Base-by-base conservation (phyloP, 2,888 invertebrate species). In the Rhagonycha fulva region DNA sequence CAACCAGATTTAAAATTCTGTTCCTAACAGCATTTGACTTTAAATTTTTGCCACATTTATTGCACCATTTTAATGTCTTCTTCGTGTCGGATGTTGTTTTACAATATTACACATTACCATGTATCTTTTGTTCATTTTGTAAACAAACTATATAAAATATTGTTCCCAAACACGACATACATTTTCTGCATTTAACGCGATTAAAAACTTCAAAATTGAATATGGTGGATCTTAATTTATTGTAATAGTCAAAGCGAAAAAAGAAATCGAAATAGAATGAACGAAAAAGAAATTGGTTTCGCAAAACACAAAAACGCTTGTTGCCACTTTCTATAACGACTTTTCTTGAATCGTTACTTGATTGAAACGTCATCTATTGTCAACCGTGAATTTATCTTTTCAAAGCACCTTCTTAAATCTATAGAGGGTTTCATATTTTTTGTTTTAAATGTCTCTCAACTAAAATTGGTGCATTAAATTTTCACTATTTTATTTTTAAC, bases 51-150 rank as follows among this genome's bases (percentile, higher is more conserved):
- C 70, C 68, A 68, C 30, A 30, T 68, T 69, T 30, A 77, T 75
- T 74, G 71, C 71, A 60, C 32, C 62, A 32, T 74, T 72, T 75
- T 76, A 74, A 71, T 69, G 71, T 74, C 71, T 76, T 73, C 76
- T 71, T 76, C 74, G 74, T 76, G 72, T 72, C 77, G 77, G 77
- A 77, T 75, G 77, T 77, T 75, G 75, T 77, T 77, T 77, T 77
- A 72, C 77, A 75, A 75, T 75, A 75, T 77, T 77, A 75, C 75
- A 75, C 77, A 72, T 75, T 77, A 77, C 75, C 75, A 62, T 77
- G 77, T 70, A 77, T 72, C 77, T 74, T 75, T 75, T 77, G 77
- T 77, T 77, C 76, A 74, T 73, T 76, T 74, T 69, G 62, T 69
- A 63, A 74, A 68, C 66, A 74, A 73, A 68, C 76, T 60, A 76